Conservation (phyloP, 2,888 invertebrate species). For the Trachelus stipa region DNA sequence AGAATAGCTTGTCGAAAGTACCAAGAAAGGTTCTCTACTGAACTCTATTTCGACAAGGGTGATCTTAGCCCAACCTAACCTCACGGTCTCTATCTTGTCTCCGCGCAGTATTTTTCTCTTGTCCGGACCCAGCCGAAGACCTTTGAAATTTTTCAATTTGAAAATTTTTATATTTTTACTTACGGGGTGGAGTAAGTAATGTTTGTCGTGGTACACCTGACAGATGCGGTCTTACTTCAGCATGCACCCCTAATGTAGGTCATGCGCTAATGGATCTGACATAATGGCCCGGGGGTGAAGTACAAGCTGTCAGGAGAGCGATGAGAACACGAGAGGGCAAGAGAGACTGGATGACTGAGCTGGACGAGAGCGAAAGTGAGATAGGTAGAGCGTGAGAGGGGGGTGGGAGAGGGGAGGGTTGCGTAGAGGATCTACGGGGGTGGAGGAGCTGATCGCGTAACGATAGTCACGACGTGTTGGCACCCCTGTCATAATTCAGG, state of each 20-base stretch:
- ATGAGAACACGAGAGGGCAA: slow-evolving; percentile 10
- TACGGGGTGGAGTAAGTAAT: neutral
- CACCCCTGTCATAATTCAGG: slow-evolving; percentile 28
- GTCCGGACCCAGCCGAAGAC: neutral
- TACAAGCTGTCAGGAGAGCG: neutral
- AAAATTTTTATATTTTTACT: neutral
- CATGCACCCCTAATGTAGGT: slow-evolving; percentile 20
- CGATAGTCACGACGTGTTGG: slow-evolving; percentile 30
- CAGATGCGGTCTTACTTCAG: slow-evolving; percentile 1
- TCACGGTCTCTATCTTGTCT: neutral
- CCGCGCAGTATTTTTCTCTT: neutral
- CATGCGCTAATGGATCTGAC: slow-evolving; percentile 26
- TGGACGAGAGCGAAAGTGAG: slow-evolving; percentile 3
- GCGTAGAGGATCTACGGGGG: neutral
- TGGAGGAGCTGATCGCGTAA: slow-evolving; percentile 24
- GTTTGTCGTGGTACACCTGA: neutral
- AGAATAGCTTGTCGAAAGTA: neutral
- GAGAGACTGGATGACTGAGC: neutral
- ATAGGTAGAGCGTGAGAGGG: slow-evolving; percentile 1
- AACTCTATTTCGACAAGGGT: neutral
- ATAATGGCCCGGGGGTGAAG: slow-evolving; percentile 7
- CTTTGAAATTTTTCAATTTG: neutral
- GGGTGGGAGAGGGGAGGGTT: neutral
- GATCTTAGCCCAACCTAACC: neutral
- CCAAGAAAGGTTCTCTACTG: neutral